A percentile compares a stretch with the other conserved stretches of the same genome.
Conservation (phyloP, 1,140 invertebrate genomes). For the Eriocheir sinensis region DNA sequence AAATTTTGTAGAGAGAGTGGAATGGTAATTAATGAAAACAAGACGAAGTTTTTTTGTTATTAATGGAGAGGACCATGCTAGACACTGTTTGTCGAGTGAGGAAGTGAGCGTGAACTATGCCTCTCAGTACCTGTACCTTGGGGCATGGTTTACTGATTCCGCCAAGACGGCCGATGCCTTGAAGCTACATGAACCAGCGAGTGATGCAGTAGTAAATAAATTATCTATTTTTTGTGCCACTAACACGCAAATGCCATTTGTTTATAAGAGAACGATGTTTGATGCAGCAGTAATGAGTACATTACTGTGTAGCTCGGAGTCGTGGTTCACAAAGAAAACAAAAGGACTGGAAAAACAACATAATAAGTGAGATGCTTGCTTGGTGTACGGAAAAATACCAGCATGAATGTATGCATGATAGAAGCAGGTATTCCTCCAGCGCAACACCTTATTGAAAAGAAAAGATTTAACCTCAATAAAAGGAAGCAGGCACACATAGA, state of each 20-base stretch:
- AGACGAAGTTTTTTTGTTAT: slow-evolving; percentile 39
- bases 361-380: not conserved
- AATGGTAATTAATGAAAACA: not conserved
- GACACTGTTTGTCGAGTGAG: not conserved
- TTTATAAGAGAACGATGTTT: slow-evolving; percentile 38
- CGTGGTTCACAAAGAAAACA: not conserved
- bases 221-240: not conserved
- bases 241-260: slow-evolving; percentile 16
- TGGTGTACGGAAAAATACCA: not conserved
- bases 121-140: not conserved
- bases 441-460: slow-evolving; percentile 9
- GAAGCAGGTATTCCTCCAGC: not conserved
- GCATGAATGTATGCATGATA: slow-evolving; percentile 19
- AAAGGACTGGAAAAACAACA: slow-evolving; percentile 11
- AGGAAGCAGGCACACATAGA: not conserved
- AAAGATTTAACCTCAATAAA: not conserved
- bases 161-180: not conserved
- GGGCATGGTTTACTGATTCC: slow-evolving; percentile 29
- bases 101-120: not conserved
- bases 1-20: not conserved
- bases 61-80: not conserved
- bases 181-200: not conserved
- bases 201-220: not conserved
- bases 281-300: slow-evolving; percentile 1
- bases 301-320: slow-evolving; percentile 34